phyloP scores from a whole-genome alignment of 2,797 vertebrate species.

The Champsocephalus esox region DNA sequence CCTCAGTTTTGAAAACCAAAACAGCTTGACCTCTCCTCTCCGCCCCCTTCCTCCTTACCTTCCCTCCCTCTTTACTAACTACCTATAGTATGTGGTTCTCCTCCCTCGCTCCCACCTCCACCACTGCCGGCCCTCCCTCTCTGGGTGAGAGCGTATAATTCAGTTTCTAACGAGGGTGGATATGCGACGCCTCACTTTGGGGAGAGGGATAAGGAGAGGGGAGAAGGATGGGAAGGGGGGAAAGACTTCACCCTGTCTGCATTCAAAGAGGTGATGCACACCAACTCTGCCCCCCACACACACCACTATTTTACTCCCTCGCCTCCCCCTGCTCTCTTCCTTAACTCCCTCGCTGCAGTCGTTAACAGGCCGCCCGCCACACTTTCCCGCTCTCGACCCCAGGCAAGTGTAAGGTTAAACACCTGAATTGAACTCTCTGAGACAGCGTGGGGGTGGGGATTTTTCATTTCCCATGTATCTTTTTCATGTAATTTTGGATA shows the following conservation, averaged over 20 bases:
- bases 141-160: slow-evolving; percentile 60
- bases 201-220: slow-evolving; percentile 47
- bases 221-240: slow-evolving; percentile 21
- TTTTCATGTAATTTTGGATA: not conserved
- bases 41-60: slow-evolving; percentile 23
- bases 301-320: slow-evolving; percentile 32
- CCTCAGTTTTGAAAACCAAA: slow-evolving; percentile 61
- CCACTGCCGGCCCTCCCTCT: slow-evolving; percentile 15
- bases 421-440: slow-evolving; percentile 55
- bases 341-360: slow-evolving; percentile 49
- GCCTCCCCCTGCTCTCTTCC: slow-evolving; percentile 1
- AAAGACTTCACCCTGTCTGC: slow-evolving; percentile 51
- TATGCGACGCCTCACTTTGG: slow-evolving; percentile 61
- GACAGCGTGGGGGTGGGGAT: slow-evolving; percentile 5
- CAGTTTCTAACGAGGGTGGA: slow-evolving; percentile 58
- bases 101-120: not conserved
- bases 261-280: slow-evolving; percentile 59
- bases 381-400: slow-evolving; percentile 50
- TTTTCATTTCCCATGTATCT: slow-evolving; percentile 12
- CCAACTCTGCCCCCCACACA: not conserved
- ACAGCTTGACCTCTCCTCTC: slow-evolving; percentile 60
- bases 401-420: slow-evolving; percentile 67
- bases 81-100: slow-evolving; percentile 32
- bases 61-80: slow-evolving; percentile 52
- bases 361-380: slow-evolving; percentile 53